A percentile compares a stretch with the other conserved stretches of the same genome.
Conservation (phyloP, 2,888 invertebrate species). For the Alviniconcha strummeri region DNA sequence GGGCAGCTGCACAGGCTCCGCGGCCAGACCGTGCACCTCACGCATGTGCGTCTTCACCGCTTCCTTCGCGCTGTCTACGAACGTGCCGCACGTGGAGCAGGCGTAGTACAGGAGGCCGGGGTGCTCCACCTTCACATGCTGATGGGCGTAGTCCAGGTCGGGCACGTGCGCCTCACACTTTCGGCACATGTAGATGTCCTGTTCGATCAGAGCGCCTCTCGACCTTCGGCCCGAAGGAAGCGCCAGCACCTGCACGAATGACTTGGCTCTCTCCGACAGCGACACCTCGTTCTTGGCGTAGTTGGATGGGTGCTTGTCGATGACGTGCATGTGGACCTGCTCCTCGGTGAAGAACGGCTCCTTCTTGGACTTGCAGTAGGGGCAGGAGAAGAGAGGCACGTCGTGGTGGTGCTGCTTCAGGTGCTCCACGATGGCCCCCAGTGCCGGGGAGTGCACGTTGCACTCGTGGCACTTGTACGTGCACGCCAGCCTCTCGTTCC, state of each 20-base stretch:
- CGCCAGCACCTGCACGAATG: constrained; percentile 55
- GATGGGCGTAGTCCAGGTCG: constrained; percentile 57
- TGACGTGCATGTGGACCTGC: constrained; percentile 58
- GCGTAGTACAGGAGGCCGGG: constrained; percentile 46
- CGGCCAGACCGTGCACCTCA: constrained; percentile 42
- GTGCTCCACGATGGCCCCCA: constrained; percentile 63
- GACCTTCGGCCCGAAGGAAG: constrained; percentile 50
- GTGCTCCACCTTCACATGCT: constrained; percentile 59
- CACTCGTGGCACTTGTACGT: constrained; percentile 65
- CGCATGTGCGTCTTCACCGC: constrained; percentile 52
- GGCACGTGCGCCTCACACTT: constrained; percentile 60
- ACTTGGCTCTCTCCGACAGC: constrained; percentile 60
- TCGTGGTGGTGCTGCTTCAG: constrained; percentile 57
- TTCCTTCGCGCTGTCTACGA: constrained; percentile 51
- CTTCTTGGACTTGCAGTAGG: constrained; percentile 59
- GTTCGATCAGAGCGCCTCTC: constrained; percentile 53
- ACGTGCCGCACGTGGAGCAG: constrained; percentile 53
- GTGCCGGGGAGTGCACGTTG: constrained; percentile 63
- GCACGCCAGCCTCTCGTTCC: constrained; percentile 38
- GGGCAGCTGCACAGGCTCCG: constrained; percentile 49
- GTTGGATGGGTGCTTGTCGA: constrained; percentile 56
- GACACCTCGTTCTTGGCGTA: constrained; percentile 61
- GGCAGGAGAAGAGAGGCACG: constrained; percentile 61
- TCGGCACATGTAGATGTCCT: constrained; percentile 64
- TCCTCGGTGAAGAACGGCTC: constrained; percentile 58